Evolutionary conservation across 2,888 invertebrate genomes (phyloP), one percentile per base, ranked within the genome.

Genomic region (Watsonalla binaria): DNA sequence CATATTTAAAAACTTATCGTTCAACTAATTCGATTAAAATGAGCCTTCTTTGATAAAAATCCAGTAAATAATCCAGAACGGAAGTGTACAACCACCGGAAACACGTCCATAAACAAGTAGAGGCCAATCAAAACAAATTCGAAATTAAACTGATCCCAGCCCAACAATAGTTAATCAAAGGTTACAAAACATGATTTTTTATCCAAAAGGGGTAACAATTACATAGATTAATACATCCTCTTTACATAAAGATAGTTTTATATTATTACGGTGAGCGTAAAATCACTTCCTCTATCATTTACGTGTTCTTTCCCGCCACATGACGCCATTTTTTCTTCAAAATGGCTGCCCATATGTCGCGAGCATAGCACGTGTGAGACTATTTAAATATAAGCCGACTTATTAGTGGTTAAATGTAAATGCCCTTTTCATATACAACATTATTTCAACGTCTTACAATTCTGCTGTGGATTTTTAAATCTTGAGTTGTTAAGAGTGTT

Each of bases 221-320:
- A 86, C 76, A 86, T 87, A 87, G 87, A 87, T 90, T 88, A 89
- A 90, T 87, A 87, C 84, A 83, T 87, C 87, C 88, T 84, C 69
- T 78, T 76, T 73, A 82, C 76, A 76, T 76, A 76, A 77, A 76
- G 74, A 80, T 78, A 78, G 74, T 73, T 84, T 79, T 76, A 78
- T 79, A 74, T 82, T 79, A 68, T 78, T 78, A 74, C 80, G 77
- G 76, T 85, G 78, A 64, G 81, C 84, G 84, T 89, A 84, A 87
- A 88, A 89, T 89, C 86, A 86, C 84, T 90, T 90, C 90, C 89
- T 86, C 78, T 82, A 83, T 80, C 80, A 80, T 80, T 84, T 77
- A 78, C 71, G 60, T 71, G 75, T 79, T 80, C 82, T 81, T 84
- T 83, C 79, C 74, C 70, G 76, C 84, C 88, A 87, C 63, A 76